phyloP scores from a whole-genome alignment of 2,797 vertebrate genomes.

The Coregonus sp. region DNA sequence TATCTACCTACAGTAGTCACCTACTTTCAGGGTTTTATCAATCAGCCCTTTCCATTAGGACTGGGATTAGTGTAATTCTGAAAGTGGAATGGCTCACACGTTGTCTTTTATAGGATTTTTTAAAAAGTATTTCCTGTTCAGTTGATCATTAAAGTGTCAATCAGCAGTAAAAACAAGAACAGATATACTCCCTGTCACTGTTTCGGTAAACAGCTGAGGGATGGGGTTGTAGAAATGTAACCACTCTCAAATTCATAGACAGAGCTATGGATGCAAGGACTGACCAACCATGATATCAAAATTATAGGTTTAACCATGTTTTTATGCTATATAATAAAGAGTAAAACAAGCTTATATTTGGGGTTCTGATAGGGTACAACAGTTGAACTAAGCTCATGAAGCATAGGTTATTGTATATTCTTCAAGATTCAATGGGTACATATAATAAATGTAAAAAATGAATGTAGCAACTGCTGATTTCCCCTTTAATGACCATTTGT shows the following conservation, averaged over 20 bases:
- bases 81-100: not conserved
- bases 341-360: too few species aligned
- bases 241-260: too few species aligned
- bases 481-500: not conserved
- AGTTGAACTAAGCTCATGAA: too few species aligned
- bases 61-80: not conserved
- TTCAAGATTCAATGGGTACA: too few species aligned
- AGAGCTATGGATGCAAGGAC: too few species aligned
- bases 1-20: too few species aligned
- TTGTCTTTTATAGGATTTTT: not conserved
- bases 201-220: not conserved
- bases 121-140: constrained; percentile 43
- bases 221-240: not conserved
- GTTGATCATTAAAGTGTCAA: constrained; percentile 64
- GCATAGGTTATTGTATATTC: too few species aligned
- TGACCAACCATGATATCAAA: too few species aligned
- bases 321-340: too few species aligned
- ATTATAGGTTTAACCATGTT: too few species aligned
- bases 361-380: too few species aligned
- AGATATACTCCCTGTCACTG: too few species aligned
- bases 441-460: not conserved
- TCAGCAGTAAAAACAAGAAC: not conserved
- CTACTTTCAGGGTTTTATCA: not conserved
- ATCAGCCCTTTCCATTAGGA: not conserved
- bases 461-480: not conserved